Evolutionary conservation across 2,888 invertebrate genomes (phyloP).

Genomic region (Punctoribates punctum): DNA sequence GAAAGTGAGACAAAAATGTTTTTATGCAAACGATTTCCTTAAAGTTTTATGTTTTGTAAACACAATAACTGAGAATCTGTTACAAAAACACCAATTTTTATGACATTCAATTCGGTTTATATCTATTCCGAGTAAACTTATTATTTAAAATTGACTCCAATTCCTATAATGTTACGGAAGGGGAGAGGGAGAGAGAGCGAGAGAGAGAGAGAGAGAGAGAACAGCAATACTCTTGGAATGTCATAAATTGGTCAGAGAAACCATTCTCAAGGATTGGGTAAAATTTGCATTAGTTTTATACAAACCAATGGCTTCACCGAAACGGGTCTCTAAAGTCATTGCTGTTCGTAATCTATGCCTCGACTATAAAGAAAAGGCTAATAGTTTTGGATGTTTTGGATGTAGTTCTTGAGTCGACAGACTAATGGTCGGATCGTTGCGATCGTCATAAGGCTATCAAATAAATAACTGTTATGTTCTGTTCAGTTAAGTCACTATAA

Average conservation of each 20-base stretch:
- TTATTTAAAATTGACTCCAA: background rate
- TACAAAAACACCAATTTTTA: background rate
- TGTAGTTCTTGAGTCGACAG: background rate
- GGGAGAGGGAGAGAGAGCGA: constrained; percentile 9
- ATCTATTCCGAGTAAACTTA: background rate
- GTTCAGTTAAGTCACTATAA: background rate
- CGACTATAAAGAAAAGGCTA: background rate
- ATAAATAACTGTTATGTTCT: constrained; percentile 25
- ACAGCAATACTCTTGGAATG: background rate
- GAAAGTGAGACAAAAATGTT: background rate
- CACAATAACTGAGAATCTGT: background rate
- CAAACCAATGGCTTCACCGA: background rate
- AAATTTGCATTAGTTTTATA: constrained; percentile 12
- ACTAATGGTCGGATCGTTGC: background rate
- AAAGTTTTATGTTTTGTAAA: background rate
- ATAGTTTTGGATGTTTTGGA: constrained; percentile 12
- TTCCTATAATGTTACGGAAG: background rate
- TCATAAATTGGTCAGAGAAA: background rate
- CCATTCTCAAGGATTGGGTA: background rate
- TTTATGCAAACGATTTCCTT: background rate
- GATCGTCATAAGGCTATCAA: constrained; percentile 11
- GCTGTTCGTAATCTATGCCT: background rate
- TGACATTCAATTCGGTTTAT: background rate
- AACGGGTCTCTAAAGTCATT: constrained; percentile 22
- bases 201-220: constrained; percentile 5